Conservation (phyloP, 1,140 invertebrate species). For the Tetramorium parvispinum region DNA sequence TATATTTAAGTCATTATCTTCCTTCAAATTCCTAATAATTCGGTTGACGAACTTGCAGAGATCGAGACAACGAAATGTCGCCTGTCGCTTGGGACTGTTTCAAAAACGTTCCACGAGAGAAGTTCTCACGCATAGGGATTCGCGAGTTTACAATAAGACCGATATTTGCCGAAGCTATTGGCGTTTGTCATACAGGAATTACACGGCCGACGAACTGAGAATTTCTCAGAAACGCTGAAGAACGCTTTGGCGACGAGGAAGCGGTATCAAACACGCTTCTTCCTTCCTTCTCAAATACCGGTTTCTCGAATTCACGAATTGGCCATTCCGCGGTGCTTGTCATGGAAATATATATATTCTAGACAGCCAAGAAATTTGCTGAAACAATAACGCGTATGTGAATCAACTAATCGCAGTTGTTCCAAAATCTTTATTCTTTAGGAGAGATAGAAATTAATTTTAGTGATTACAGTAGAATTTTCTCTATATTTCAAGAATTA, state of each 20-base stretch:
- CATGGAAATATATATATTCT: neutral
- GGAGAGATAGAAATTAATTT: neutral
- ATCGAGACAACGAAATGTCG: neutral
- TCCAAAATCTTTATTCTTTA: neutral
- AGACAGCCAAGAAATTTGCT: neutral
- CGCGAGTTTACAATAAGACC: constrained; percentile 63
- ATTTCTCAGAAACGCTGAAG: constrained; percentile 50
- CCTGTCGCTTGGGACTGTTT: neutral
- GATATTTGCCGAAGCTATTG: constrained; percentile 62
- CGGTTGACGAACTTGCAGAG: neutral
- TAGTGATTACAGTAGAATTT: neutral
- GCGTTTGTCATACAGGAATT: constrained; percentile 68
- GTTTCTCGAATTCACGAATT: neutral
- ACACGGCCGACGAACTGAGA: constrained; percentile 64
- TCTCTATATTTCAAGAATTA: neutral
- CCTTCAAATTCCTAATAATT: neutral
- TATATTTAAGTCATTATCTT: neutral
- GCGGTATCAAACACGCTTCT: constrained; percentile 43
- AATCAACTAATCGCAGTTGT: neutral
- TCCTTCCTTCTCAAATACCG: neutral
- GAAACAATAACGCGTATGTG: neutral
- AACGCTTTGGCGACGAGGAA: constrained; percentile 20
- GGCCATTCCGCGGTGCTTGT: neutral
- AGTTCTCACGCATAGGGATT: constrained; percentile 19
- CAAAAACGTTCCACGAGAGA: constrained; percentile 24